A percentile compares a stretch with the other conserved stretches of the same genome.
Evolutionary conservation across 1,140 invertebrate species (phyloP).

Genomic region (Mamestra configurata): DNA sequence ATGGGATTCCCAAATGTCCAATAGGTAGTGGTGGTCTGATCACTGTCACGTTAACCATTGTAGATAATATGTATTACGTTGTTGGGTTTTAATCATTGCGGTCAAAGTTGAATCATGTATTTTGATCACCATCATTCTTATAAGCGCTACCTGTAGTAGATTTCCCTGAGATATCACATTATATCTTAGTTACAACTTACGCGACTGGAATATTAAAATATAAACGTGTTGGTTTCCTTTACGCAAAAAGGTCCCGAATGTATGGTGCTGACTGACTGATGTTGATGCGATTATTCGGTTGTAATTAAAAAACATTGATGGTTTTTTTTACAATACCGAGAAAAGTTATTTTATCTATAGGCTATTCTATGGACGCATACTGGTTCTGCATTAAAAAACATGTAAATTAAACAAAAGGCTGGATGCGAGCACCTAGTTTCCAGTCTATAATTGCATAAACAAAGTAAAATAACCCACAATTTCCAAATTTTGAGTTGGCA

Average conservation of each 20-base stretch:
- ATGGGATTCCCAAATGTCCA: neutral
- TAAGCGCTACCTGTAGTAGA: neutral
- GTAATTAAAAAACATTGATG: too few species aligned
- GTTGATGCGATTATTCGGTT: too few species aligned
- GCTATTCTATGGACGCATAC: too few species aligned
- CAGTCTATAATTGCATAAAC: neutral
- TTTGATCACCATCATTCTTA: neutral
- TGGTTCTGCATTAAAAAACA: too few species aligned
- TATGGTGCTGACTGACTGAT: neutral
- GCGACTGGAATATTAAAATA: conserved; percentile 14
- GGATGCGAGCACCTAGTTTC: too few species aligned
- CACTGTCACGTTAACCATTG: neutral
- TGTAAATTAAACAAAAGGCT: too few species aligned
- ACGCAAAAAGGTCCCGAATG: neutral
- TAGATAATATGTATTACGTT: neutral
- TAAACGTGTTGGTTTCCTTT: neutral
- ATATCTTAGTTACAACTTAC: neutral
- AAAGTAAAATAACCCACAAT: neutral
- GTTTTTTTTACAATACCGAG: too few species aligned
- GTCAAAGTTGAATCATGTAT: neutral
- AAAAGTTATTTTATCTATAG: too few species aligned
- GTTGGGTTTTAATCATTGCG: neutral
- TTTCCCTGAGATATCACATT: neutral
- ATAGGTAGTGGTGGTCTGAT: neutral
- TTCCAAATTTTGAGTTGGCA: neutral